phyloP scores from a whole-genome alignment of 2,888 invertebrate genomes.

The Drosophila algonquin region DNA sequence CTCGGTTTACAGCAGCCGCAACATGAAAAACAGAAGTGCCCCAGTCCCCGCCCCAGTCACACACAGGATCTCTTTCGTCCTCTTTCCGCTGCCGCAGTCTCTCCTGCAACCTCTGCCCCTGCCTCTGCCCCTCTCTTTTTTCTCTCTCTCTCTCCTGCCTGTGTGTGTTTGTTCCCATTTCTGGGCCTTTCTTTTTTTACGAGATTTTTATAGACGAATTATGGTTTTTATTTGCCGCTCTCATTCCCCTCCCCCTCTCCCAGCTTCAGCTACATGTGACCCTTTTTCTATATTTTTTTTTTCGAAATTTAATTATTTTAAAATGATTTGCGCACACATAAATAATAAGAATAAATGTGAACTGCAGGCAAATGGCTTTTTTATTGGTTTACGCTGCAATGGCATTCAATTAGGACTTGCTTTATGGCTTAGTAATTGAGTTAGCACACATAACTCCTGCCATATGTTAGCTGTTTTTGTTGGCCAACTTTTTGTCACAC shows the following conservation, averaged over 20 bases:
- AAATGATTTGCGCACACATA: slow-evolving; percentile 65
- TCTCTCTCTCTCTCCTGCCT: slow-evolving; percentile 1
- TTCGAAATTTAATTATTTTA: slow-evolving; percentile 72
- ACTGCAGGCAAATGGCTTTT: slow-evolving; percentile 64
- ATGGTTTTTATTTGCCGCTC: slow-evolving; percentile 76
- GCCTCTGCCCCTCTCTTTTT: slow-evolving; percentile 9
- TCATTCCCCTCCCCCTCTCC: neutral
- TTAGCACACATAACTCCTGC: slow-evolving; percentile 55
- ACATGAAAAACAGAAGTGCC: slow-evolving; percentile 77
- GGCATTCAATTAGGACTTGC: slow-evolving; percentile 68
- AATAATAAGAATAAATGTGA: slow-evolving; percentile 33
- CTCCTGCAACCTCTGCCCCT: neutral
- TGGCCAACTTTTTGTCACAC: slow-evolving; percentile 47
- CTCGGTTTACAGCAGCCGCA: slow-evolving; percentile 79
- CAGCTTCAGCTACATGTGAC: slow-evolving; percentile 31
- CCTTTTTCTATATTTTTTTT: slow-evolving; percentile 40
- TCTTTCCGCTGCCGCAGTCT: neutral
- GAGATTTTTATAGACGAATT: slow-evolving; percentile 78
- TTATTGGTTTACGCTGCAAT: slow-evolving; percentile 53
- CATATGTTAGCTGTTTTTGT: neutral
- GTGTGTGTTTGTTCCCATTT: slow-evolving; percentile 37
- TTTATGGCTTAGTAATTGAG: slow-evolving; percentile 62
- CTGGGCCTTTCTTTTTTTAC: slow-evolving; percentile 68
- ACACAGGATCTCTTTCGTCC: slow-evolving; percentile 1
- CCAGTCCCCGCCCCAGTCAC: slow-evolving; percentile 59